A percentile compares a stretch with the other conserved stretches of the same genome.
phyloP scores from a whole-genome alignment of 2,888 invertebrate species.

The Notodonta dromedarius region DNA sequence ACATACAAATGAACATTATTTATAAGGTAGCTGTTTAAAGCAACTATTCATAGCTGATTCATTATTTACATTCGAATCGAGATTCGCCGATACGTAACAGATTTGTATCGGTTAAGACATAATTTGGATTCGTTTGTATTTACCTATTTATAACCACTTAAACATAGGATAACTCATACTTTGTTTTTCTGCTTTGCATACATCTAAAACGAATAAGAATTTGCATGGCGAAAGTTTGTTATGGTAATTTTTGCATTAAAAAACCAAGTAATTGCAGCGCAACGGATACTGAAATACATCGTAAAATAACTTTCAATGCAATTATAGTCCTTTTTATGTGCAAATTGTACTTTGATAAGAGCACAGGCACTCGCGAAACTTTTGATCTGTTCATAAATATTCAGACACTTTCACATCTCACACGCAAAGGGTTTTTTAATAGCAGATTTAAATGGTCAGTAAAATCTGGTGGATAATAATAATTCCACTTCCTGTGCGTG shows the following conservation, averaged over 20 bases:
- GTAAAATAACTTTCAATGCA: constrained; percentile 71
- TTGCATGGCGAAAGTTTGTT: constrained; percentile 60
- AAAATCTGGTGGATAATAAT: constrained; percentile 40
- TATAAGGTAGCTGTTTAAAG: neutral
- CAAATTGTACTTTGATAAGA: constrained; percentile 59
- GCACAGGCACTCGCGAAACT: constrained; percentile 48
- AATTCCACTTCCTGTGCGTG: constrained; percentile 39
- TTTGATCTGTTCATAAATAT: constrained; percentile 73
- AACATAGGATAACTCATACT: constrained; percentile 9
- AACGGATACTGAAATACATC: constrained; percentile 45
- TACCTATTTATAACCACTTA: neutral
- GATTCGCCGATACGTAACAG: constrained; percentile 16
- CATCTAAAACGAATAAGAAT: constrained; percentile 47
- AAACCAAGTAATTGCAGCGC: constrained; percentile 47
- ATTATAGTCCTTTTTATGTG: constrained; percentile 61
- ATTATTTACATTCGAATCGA: constrained; percentile 13
- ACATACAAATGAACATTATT: neutral
- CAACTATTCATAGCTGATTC: constrained; percentile 8
- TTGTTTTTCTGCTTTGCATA: constrained; percentile 6
- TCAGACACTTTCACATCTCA: constrained; percentile 67
- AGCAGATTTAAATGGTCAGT: constrained; percentile 43
- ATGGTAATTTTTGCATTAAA: constrained; percentile 50
- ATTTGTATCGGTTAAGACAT: constrained; percentile 23
- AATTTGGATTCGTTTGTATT: constrained; percentile 19
- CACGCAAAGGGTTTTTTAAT: constrained; percentile 60